Base-by-base conservation (phyloP, 2,888 invertebrate genomes). In the Hirtodrosophila cameraria region DNA sequence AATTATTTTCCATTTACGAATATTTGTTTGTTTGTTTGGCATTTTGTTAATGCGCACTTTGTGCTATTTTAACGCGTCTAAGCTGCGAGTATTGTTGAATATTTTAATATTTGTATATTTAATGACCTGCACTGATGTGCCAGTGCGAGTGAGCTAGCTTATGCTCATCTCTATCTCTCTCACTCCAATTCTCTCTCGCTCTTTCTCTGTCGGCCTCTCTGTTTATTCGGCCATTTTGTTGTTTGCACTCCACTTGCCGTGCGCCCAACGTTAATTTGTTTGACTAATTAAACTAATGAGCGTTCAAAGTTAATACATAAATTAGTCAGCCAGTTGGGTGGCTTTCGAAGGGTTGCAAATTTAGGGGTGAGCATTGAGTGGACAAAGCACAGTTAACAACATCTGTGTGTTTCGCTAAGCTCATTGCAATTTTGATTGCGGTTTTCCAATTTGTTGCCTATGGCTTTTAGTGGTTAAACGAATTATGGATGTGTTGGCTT, bases 281-380 rank as follows among this genome's bases (percentile, higher is more conserved):
- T 86, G 87, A 86, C 89, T 89, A 89, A 89, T 89, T 89, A 89
- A 89, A 89, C 89, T 89, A 89, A 89, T 89, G 89, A 89, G 89
- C 89, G 89, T 83, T 88, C 87, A 89, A 89, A 89, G 89, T 89
- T 89, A 89, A 88, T 89, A 88, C 84, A 81, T 84, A 84, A 80
- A 80, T 80, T 80, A 80, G 79, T 78, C 82, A 78, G 69, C 60
- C 66, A 58, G 72, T 31, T 36, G 39, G 28, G n/a, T n/a, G 33
- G 55, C 38, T 31, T 16, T 3, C 30, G 27, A 42, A 11, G 28
- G 9, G 31, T 1, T 23, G 16, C 1, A 11, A 2, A 0, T 9
- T 12, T 12, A 25, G n/a, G 3, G n/a, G 7, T 9, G 45, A 23
- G 28, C 18, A 23, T 13, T 16, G 30, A 11, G 25, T 18, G 11